Base-by-base conservation (phyloP, 1,140 invertebrate genomes). In the Drosophila teissieri region DNA sequence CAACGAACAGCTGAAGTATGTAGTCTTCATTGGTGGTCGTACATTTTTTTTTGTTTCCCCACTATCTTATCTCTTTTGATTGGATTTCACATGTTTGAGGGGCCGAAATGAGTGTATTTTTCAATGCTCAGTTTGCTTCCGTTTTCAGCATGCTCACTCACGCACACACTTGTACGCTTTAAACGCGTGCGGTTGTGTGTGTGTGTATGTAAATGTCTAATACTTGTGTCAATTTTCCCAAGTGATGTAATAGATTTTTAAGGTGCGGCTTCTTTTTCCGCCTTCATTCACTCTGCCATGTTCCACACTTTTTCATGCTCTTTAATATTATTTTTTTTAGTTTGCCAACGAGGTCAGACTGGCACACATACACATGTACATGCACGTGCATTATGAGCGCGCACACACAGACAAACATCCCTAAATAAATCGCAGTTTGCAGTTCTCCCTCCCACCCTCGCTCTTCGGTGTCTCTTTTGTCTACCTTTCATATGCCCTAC, bases 221-320 rank as follows among this genome's bases (percentile, higher is more conserved):
- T 58, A 70, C 45, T 58, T 83, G 78, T 85, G 78, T 79, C 80
- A 73, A 70, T 89, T 83, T 89, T 80, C 63, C 67, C 68, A 70
- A 77, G 75, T 89, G 84, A 89, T 88, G 83, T 88, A 88, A 88
- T 77, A 80, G 56, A 76, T 83, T 86, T 76, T 73, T 73, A 79
- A 86, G 82, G 83, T 86, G 82, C 62, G 81, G 81, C 78, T 80
- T 79, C 68, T 60, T 69, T 65, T 62, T 64, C 53, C 44, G 42
- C 65, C 65, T 69, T 55, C 49, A 24, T 39, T 39, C 17, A 31
- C 48, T 76, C 36, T 68, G 49, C 51, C 42, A 61, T 53, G 39
- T 77, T 61, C 37, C 65, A 44, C 46, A 56, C 46, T 45, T 56
- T 74, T 67, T 53, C 58, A 73, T 54, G 46, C 53, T 64, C 46